Evolutionary conservation across 2,888 invertebrate genomes (phyloP).

Genomic region (Cataglyphis rosenhaueri): DNA sequence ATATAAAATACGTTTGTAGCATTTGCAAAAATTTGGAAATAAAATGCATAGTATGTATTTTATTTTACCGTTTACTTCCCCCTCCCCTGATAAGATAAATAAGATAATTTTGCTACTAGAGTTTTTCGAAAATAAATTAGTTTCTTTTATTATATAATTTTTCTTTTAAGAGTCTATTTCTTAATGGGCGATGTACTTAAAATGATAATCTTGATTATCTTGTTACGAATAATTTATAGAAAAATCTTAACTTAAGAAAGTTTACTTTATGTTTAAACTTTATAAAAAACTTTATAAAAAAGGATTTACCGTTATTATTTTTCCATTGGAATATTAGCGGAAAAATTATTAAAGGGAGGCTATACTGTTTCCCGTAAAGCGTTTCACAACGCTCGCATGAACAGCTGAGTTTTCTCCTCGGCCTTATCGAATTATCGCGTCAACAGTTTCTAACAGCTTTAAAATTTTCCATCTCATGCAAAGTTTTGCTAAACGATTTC

Average conservation of each 20-base stretch:
- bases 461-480: slow-evolving; percentile 1
- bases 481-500: slow-evolving; percentile 16
- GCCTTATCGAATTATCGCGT: slow-evolving; percentile 45
- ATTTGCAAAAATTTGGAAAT: not conserved
- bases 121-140: not conserved
- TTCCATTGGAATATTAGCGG: slow-evolving; percentile 16
- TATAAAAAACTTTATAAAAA: not conserved
- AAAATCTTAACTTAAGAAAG: not conserved
- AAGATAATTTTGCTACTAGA: not conserved
- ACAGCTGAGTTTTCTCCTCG: slow-evolving; percentile 35
- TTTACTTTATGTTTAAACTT: not conserved
- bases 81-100: not conserved
- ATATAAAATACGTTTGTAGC: not conserved
- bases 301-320: not conserved
- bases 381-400: slow-evolving; percentile 35
- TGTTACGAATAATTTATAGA: not conserved
- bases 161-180: not conserved
- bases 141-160: not conserved
- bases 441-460: slow-evolving; percentile 27
- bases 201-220: not conserved
- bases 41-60: not conserved
- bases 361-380: slow-evolving; percentile 26
- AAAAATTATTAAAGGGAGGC: slow-evolving; percentile 41
- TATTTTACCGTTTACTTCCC: not conserved
- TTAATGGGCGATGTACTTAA: not conserved